A percentile compares a stretch with the other conserved stretches of the same genome.
These are phyloP conservation scores for Muntiacus reevesi DNA, from an alignment of 2,113 vertebrate species.

Conservation along the genomic window DNA sequence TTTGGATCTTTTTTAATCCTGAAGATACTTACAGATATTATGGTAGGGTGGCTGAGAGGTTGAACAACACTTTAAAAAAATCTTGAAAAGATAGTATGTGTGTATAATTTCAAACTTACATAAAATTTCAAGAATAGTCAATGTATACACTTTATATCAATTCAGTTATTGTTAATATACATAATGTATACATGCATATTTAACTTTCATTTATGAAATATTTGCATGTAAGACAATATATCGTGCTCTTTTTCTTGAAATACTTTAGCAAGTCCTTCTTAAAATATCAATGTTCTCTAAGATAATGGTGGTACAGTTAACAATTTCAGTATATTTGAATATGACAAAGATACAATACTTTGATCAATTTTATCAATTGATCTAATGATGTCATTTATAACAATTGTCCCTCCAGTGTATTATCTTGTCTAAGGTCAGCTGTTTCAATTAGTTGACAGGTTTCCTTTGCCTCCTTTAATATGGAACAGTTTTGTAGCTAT, in stretches of 20 bases:
- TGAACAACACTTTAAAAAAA: neutral
- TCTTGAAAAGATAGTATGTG: neutral
- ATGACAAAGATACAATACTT: neutral
- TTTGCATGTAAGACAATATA: neutral
- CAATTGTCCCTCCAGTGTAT: neutral
- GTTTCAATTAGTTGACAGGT: neutral
- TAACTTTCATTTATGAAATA: neutral
- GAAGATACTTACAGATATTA: neutral
- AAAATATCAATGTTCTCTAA: neutral
- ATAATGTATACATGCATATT: neutral
- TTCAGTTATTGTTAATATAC: neutral
- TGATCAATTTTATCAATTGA: neutral
- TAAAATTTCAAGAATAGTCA: neutral
- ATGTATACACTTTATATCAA: neutral
- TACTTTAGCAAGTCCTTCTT: neutral
- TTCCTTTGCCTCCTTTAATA: neutral
- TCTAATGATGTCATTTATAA: neutral
- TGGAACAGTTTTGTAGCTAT: neutral
- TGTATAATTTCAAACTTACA: neutral
- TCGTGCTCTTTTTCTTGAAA: neutral
- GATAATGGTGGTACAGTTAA: neutral
- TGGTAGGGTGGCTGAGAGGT: neutral
- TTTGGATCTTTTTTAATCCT: neutral
- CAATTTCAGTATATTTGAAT: neutral
- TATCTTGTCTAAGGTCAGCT: neutral